Evolutionary conservation across 1,140 invertebrate species (phyloP).

Genomic region (Plectrocnemia conspersa): DNA sequence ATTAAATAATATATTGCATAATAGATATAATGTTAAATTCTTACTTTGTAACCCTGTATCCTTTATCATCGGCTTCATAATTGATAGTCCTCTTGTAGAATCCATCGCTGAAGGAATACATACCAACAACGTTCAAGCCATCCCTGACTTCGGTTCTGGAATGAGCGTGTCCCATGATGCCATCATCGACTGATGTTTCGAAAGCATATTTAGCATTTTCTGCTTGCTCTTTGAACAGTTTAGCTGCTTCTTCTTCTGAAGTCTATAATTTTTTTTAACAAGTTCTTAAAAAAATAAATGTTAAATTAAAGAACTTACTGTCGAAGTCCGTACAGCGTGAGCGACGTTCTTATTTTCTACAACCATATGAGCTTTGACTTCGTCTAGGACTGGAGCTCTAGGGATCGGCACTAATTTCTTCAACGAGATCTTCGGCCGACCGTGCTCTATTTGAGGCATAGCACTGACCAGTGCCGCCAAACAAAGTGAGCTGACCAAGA

Average conservation of each 20-base stretch:
- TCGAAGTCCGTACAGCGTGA: not conserved
- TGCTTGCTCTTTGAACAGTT: conserved; percentile 27
- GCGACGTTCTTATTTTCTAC: not conserved
- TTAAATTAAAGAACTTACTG: not conserved
- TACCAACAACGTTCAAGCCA: conserved; percentile 45
- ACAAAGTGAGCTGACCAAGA: not conserved
- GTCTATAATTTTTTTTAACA: not conserved
- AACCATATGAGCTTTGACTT: not conserved
- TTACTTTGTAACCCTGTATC: conserved; percentile 51
- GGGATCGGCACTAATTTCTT: not conserved
- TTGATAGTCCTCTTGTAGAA: conserved; percentile 48
- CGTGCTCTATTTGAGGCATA: conserved; percentile 1
- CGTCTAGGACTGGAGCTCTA: conserved; percentile 6
- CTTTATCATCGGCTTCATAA: conserved; percentile 53
- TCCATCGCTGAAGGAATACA: conserved; percentile 54
- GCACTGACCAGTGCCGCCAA: conserved; percentile 4
- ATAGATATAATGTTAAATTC: conserved; percentile 16
- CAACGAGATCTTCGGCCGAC: not conserved
- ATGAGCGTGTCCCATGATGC: conserved; percentile 47
- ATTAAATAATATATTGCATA: not conserved
- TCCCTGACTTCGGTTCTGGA: conserved; percentile 47
- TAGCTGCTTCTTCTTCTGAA: conserved; percentile 21
- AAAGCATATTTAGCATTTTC: conserved; percentile 45
- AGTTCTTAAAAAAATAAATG: not conserved
- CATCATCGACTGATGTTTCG: conserved; percentile 45